These are phyloP conservation scores for Drosophila multiciliata DNA, from an alignment of 2,888 invertebrate genomes.

Conservation along the genomic window DNA sequence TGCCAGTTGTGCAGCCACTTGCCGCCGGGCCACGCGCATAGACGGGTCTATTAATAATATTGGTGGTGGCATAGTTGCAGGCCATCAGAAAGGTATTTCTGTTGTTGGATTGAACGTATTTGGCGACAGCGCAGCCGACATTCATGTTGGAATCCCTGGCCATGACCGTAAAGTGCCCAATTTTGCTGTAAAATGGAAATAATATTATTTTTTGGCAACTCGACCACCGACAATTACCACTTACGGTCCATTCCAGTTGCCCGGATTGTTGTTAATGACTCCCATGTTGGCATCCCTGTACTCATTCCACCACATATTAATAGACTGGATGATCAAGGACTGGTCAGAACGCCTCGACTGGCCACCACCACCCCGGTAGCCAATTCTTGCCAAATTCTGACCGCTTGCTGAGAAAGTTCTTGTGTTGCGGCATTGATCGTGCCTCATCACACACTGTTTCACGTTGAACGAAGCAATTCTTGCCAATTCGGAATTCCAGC, in stretches of 20 bases:
- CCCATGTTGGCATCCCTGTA: slow-evolving; percentile 34
- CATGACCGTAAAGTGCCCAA: slow-evolving; percentile 62
- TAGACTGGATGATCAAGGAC: slow-evolving; percentile 5
- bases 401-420: slow-evolving; percentile 41
- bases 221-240: slow-evolving; percentile 5
- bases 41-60: slow-evolving; percentile 29
- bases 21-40: slow-evolving; percentile 37
- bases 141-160: slow-evolving; percentile 35
- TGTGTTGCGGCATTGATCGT: slow-evolving; percentile 58
- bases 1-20: slow-evolving; percentile 49
- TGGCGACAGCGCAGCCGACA: slow-evolving; percentile 46
- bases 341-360: not conserved
- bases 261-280: slow-evolving; percentile 44
- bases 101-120: not conserved
- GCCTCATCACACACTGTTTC: slow-evolving; percentile 45
- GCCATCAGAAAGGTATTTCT: slow-evolving; percentile 31
- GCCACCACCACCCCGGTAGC: slow-evolving; percentile 10
- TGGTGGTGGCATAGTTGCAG: slow-evolving; percentile 66
- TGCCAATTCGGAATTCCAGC: slow-evolving; percentile 55
- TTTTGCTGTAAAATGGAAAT: slow-evolving; percentile 16
- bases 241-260: slow-evolving; percentile 36
- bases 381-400: slow-evolving; percentile 42
- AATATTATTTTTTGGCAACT: no score
- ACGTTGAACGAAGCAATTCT: slow-evolving; percentile 50
- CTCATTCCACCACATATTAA: slow-evolving; percentile 63